Conservation (phyloP, 2,888 invertebrate species). For the Oscheius sp. region DNA sequence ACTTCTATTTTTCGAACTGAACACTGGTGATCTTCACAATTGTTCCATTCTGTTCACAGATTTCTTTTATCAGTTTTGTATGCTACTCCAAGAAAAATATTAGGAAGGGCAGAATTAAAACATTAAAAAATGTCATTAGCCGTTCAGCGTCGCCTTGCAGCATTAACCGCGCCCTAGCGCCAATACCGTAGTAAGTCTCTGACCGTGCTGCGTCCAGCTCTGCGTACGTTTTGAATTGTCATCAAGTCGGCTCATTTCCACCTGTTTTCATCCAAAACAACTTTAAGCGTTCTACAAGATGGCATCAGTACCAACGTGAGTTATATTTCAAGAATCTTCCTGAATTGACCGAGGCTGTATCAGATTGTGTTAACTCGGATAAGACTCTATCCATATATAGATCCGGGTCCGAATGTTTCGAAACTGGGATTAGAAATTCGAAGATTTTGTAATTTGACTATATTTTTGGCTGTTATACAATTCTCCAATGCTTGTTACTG, state of each 20-base stretch:
- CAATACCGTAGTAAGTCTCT: constrained; percentile 6
- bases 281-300: background rate
- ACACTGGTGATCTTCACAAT: background rate
- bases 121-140: background rate
- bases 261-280: background rate
- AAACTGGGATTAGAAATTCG: background rate
- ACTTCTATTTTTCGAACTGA: background rate
- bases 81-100: too few relatives aligned
- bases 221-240: constrained; percentile 29
- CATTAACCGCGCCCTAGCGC: background rate
- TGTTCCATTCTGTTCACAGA: background rate
- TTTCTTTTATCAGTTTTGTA: too few relatives aligned
- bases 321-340: background rate
- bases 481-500: background rate
- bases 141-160: background rate
- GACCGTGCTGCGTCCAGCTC: constrained; percentile 4
- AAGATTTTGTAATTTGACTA: background rate
- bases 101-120: background rate
- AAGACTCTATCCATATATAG: background rate
- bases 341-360: background rate
- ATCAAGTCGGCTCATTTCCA: constrained; percentile 7
- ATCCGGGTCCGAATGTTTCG: background rate
- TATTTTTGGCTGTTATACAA: background rate
- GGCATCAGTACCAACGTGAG: constrained; percentile 28
- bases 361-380: background rate